Evolutionary conservation across 1,140 invertebrate species (phyloP).

Genomic region (Hyposmocoma kahamanoa): DNA sequence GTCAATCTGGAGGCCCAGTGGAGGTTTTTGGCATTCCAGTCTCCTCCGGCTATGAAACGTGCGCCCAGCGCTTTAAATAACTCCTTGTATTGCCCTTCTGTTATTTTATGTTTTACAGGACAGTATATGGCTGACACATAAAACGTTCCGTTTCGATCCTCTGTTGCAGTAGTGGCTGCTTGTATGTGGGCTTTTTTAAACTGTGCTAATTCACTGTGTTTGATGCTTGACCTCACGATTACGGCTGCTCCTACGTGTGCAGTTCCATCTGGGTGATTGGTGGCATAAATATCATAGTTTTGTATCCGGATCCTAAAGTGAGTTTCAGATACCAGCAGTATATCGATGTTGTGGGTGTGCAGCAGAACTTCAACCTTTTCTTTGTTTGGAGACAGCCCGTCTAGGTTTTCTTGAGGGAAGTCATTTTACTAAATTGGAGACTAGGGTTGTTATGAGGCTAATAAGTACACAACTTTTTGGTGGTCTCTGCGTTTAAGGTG

Average conservation of each 20-base stretch:
- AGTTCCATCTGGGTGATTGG: conserved; percentile 5
- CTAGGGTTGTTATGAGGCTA: too few species aligned
- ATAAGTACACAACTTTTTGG: too few species aligned
- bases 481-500: too few species aligned
- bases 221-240: conserved; percentile 11
- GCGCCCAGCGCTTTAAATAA: background rate
- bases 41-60: background rate
- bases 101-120: conserved; percentile 2
- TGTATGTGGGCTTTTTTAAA: background rate
- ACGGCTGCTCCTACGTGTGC: conserved; percentile 1
- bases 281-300: conserved; percentile 2
- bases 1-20: conserved; percentile 3
- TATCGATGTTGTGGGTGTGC: too few species aligned
- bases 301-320: background rate
- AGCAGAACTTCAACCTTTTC: too few species aligned
- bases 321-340: background rate
- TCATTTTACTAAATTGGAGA: too few species aligned
- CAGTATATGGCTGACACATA: background rate
- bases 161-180: background rate
- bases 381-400: too few species aligned
- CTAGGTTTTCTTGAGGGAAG: too few species aligned
- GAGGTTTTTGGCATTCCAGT: conserved; percentile 1
- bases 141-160: background rate
- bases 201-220: conserved; percentile 7
- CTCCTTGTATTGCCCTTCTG: background rate